Evolutionary conservation across 2,888 invertebrate genomes (phyloP), one percentile per base, ranked within the genome.

Genomic region (Rapana venosa): DNA sequence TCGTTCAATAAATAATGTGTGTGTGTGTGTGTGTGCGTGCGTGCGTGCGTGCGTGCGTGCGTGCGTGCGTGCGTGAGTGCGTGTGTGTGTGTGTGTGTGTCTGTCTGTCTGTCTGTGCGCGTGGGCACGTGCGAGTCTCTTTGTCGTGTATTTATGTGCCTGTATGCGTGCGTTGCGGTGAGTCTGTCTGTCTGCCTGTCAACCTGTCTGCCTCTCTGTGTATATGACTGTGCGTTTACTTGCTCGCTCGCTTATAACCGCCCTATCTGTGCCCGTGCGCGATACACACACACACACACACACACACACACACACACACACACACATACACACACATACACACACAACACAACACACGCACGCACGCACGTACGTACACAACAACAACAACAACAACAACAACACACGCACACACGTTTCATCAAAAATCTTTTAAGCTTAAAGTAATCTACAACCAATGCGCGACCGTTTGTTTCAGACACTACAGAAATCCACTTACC

Each of bases 101-200:
- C 26, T 26, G 66, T 66, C 26, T 66, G 20, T 66, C 13, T 26
- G 17, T 66, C 26, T 26, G 17, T 66, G 74, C n/a, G 74, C 74
- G 74, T n/a, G 74, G n/a, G 74, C 74, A 26, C 74, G 26, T 22
- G 20, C 61, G 61, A 20, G 22, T 8, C 8, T 58, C 11, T 61
- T 74, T 74, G 74, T 26, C 2, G 74, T 26, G 74, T n/a, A 26
- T 47, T 47, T 74, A n/a, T n/a, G n/a, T 74, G 74, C 74, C 2
- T 74, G 74, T n/a, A n/a, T 74, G 74, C 74, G 74, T n/a, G 74
- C 74, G 74, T n/a, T n/a, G 74, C 47, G 47, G 47, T 74, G 74
- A n/a, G 74, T 74, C 26, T 74, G 74, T 74, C 26, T 74, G n/a
- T n/a, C 8, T 74, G 74, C 26, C 26, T 74, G 74, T 74, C 26